Evolutionary conservation across 2,797 vertebrate genomes (phyloP), one percentile per base, ranked within the genome.

Genomic region (Halcyon badia): DNA sequence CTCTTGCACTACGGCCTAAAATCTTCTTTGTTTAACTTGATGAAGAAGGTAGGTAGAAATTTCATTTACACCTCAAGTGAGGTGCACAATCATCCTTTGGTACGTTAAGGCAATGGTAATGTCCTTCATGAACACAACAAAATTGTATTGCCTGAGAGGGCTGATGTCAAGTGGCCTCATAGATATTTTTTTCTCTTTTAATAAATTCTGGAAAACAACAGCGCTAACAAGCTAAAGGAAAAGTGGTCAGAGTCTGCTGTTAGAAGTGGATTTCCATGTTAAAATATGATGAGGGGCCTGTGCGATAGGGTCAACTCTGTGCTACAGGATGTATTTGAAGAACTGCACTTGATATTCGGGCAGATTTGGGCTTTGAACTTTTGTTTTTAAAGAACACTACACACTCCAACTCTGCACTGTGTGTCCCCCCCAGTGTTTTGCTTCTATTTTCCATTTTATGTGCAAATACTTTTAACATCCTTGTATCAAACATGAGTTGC

Each of bases 361-460:
- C 35, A 71, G 33, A 44, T 89, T 65, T 76, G 75, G 68, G 58
- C 70, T 92, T 82, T 93, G 60, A 94, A 62, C 39, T 93, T 71
- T 8, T 30, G 14, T 69, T 88, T 81, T 93, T 76, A 51, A 85
- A 83, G 68, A 93, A 97, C 84, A 96, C 94, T 92, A 90, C 49
- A 11, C 4, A 18, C 79, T 65, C 76, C 8, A 16, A 37, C 56
- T 62, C 77, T 80, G 22, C n/a, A n/a, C 87, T 37, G 31, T 17
- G 22, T 77, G 68, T 83, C 71, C 88, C 54, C 60, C 37, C 89
- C 5, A 0, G 14, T 19, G 14, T 83, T 94, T 79, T 84, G 60
- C 56, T 85, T 94, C 80, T 35, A 39, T 89, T 89, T 89, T 66
- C 68, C 68, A 25, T 41, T 87, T 88, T 75, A 60, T 70, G 90